phyloP scores from a whole-genome alignment of 2,888 invertebrate species.

The Amphimallon solstitiale region DNA sequence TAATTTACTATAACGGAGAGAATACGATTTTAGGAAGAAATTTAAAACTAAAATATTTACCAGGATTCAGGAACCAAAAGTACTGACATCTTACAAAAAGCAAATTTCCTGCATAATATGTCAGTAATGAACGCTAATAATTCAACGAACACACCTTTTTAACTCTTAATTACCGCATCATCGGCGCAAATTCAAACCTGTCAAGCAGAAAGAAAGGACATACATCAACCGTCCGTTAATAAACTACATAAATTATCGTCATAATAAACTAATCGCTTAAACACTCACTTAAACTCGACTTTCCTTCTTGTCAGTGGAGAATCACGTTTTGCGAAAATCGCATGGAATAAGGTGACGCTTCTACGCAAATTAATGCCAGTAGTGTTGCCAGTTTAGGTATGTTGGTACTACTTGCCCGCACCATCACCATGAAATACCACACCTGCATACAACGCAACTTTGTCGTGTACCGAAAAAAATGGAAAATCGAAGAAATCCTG shows the following conservation, averaged over 20 bases:
- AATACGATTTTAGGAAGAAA: background rate
- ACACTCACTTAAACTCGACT: background rate
- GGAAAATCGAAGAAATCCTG: slow-evolving; percentile 14
- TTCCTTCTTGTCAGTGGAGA: slow-evolving; percentile 16
- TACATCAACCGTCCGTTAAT: slow-evolving; percentile 16
- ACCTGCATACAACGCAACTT: background rate
- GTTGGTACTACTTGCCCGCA: background rate
- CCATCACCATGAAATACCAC: background rate
- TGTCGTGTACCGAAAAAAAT: background rate
- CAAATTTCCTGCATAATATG: slow-evolving; percentile 4
- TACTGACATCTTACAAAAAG: too few relatives aligned
- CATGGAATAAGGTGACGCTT: background rate
- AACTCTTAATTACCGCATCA: slow-evolving; percentile 18
- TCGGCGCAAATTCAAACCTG: background rate
- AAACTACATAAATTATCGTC: background rate
- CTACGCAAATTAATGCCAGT: slow-evolving; percentile 10
- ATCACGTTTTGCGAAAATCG: slow-evolving; percentile 10
- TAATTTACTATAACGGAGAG: too few relatives aligned
- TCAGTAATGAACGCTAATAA: slow-evolving; percentile 14
- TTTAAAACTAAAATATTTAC: background rate
- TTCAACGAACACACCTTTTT: slow-evolving; percentile 19
- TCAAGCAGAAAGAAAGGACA: background rate
- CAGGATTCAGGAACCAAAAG: too few relatives aligned
- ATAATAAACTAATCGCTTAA: slow-evolving; percentile 5
- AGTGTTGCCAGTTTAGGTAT: background rate